A percentile compares a stretch with the other conserved stretches of the same genome.
phyloP scores from a whole-genome alignment of 1,140 invertebrate genomes.

The Drosophila erecta region DNA sequence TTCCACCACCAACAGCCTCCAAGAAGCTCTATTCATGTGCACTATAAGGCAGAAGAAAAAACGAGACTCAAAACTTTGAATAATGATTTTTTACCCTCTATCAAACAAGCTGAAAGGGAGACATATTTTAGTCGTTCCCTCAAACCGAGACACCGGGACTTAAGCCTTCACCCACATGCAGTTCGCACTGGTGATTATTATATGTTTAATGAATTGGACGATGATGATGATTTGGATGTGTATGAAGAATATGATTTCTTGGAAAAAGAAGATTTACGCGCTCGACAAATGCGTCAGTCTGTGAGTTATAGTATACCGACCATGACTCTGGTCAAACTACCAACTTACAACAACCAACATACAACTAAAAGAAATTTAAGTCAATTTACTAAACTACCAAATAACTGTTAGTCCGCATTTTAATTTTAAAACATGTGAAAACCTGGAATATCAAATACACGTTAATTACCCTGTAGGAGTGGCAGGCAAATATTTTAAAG shows the following conservation, averaged over 20 bases:
- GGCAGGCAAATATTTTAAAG: too few relatives aligned
- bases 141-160: constrained; percentile 40
- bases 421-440: too few relatives aligned
- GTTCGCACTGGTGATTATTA: constrained; percentile 66
- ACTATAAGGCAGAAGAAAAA: not conserved
- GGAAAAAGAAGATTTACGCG: constrained; percentile 51
- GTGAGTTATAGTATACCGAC: constrained; percentile 18
- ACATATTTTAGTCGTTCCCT: constrained; percentile 26
- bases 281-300: constrained; percentile 33
- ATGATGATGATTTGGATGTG: constrained; percentile 48
- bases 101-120: not conserved
- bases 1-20: not conserved
- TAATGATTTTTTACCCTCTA: not conserved
- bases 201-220: constrained; percentile 62
- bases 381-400: too few relatives aligned
- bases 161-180: constrained; percentile 59
- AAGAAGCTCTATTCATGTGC: not conserved
- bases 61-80: not conserved
- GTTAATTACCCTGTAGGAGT: too few relatives aligned
- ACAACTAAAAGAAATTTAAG: too few relatives aligned
- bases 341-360: too few relatives aligned
- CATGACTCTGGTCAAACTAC: too few relatives aligned
- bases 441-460: too few relatives aligned
- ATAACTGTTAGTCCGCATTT: too few relatives aligned
- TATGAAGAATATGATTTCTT: constrained; percentile 66